phyloP scores from a whole-genome alignment of 2,888 invertebrate genomes.

The Apamea crenata region DNA sequence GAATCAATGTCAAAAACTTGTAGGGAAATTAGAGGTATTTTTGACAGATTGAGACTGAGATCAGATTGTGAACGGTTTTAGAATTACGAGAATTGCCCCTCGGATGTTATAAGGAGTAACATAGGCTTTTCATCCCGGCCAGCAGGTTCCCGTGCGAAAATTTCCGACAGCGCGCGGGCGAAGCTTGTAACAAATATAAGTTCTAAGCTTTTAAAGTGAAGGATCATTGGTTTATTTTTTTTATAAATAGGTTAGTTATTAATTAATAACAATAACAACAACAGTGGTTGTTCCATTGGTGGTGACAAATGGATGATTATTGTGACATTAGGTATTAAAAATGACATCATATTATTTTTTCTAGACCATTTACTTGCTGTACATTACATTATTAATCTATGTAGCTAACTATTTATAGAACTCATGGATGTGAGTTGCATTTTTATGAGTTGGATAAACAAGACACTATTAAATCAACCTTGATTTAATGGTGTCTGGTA shows the following conservation, averaged over 20 bases:
- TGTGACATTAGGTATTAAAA: not conserved
- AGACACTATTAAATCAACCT: not conserved
- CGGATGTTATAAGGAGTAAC: too few relatives aligned
- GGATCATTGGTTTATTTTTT: not conserved
- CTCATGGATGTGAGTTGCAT: constrained; percentile 5
- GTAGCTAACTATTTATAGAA: not conserved
- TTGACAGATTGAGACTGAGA: too few relatives aligned
- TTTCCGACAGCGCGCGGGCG: too few relatives aligned
- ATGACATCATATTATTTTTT: constrained; percentile 1
- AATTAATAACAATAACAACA: not conserved
- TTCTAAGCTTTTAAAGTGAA: not conserved
- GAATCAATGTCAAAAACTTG: too few relatives aligned
- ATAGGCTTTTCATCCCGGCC: too few relatives aligned
- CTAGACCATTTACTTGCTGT: not conserved
- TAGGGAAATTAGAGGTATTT: too few relatives aligned
- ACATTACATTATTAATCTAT: constrained; percentile 3
- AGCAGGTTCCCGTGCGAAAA: too few relatives aligned
- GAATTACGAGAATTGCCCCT: too few relatives aligned
- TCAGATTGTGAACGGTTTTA: too few relatives aligned
- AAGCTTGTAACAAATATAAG: too few relatives aligned
- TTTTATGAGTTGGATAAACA: not conserved
- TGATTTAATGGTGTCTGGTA: not conserved
- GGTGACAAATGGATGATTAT: not conserved
- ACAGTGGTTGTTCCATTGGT: not conserved
- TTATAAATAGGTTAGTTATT: too few relatives aligned